Conservation (phyloP, 1,140 invertebrate genomes). For the Bilobella aurantiaca region DNA sequence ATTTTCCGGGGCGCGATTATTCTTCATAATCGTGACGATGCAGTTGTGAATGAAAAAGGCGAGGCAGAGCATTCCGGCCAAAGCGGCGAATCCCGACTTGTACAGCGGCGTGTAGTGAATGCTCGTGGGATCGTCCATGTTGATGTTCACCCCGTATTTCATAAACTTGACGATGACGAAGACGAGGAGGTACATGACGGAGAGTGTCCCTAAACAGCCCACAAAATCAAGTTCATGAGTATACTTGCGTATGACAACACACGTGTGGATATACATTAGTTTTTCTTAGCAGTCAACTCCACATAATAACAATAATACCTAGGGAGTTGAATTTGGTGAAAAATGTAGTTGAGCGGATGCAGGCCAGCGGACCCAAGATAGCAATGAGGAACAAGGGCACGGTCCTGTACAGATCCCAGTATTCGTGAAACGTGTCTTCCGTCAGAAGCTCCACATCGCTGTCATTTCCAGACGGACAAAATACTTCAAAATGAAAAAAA, state of each 20-base stretch:
- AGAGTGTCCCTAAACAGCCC: slow-evolving; percentile 67
- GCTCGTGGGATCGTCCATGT: slow-evolving; percentile 42
- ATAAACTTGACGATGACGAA: slow-evolving; percentile 63
- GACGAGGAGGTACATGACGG: slow-evolving; percentile 63
- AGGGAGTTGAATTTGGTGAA: slow-evolving; percentile 90
- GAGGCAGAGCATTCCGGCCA: slow-evolving; percentile 72
- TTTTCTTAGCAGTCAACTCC: too few species aligned
- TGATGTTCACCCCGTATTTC: slow-evolving; percentile 69
- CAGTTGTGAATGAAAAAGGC: slow-evolving; percentile 91
- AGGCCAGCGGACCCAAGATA: slow-evolving; percentile 68
- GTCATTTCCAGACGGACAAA: slow-evolving; percentile 18
- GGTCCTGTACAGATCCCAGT: slow-evolving; percentile 64
- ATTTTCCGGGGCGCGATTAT: slow-evolving; percentile 70
- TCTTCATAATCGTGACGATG: slow-evolving; percentile 72
- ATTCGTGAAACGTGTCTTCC: slow-evolving; percentile 38
- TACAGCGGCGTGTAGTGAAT: slow-evolving; percentile 45
- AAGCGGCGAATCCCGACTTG: slow-evolving; percentile 60
- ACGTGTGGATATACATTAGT: too few species aligned
- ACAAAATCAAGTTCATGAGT: too few species aligned
- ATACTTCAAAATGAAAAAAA: too few species aligned
- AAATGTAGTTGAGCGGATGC: slow-evolving; percentile 76
- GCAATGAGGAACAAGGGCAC: slow-evolving; percentile 70
- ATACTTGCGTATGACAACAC: too few species aligned
- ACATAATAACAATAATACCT: too few species aligned
- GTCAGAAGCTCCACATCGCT: slow-evolving; percentile 19